Conservation (phyloP, 2,113 vertebrate species). For the Physeter macrocephalus region DNA sequence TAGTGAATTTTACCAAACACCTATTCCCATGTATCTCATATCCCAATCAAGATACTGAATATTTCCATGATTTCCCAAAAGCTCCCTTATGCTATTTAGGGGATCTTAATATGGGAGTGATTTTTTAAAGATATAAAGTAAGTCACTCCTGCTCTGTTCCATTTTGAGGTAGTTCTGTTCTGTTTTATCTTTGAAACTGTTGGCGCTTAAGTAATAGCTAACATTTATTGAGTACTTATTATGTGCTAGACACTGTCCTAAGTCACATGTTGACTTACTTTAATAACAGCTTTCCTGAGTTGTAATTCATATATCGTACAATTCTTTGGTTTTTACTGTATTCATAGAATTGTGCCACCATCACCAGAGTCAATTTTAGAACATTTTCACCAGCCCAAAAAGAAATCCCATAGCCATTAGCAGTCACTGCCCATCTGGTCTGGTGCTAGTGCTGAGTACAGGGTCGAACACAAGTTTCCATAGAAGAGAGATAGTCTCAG, state of each 20-base stretch:
- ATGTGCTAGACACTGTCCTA: background rate
- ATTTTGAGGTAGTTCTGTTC: background rate
- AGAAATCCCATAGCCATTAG: background rate
- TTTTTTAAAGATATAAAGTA: constrained; percentile 4
- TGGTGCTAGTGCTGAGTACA: background rate
- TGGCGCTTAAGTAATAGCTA: background rate
- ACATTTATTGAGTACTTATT: background rate
- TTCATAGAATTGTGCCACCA: background rate
- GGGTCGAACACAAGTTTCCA: background rate
- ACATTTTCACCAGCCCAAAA: background rate
- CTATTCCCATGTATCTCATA: background rate
- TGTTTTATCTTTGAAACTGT: background rate
- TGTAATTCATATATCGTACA: background rate
- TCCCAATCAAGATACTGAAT: background rate
- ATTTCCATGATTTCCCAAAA: background rate
- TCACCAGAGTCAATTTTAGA: background rate
- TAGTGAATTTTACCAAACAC: background rate
- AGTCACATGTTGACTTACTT: background rate
- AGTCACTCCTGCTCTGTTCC: background rate
- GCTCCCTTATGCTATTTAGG: background rate
- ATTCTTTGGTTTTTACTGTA: background rate
- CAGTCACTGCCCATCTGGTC: background rate
- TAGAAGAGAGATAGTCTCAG: background rate
- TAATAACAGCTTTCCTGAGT: background rate
- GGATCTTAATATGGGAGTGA: background rate